Base-by-base conservation (phyloP, 2,797 vertebrate species). In the Graptemys geographica region DNA sequence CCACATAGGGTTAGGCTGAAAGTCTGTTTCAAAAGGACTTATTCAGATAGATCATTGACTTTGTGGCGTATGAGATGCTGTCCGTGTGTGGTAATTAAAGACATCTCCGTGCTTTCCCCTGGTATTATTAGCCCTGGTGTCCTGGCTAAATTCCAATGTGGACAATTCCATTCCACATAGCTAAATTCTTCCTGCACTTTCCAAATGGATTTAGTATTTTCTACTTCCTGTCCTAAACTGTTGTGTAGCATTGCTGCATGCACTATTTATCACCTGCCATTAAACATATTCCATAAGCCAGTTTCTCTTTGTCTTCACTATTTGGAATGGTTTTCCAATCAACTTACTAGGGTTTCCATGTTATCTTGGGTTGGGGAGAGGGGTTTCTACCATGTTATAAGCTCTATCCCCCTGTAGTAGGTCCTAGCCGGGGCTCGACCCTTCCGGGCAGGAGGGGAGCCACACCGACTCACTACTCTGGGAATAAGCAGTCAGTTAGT, bases 251-350 rank as follows among this genome's bases (percentile, higher is more conserved):
- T 31, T 86, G 4, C 79, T 51, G 59, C 78, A 31, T 57, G 44
- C 53, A 62, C 86, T 81, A 41, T 90, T 83, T 78, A 94, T 95
- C 89, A 92, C 86, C 95, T 94, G 93, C 47, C 90, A 55, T 62
- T 23, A 37, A 37, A 21, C 37, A 41, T 18, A 1, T 69, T 41
- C 80, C 1, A 2, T 89, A 81, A 31, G 56, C 44, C 47, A 74
- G 47, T 78, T 88, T 90, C 93, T 90, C 6, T 81, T 55, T 80
- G 87, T 52, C 80, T 95, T 93, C 4, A 0, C 33, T 81, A 1
- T 8, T 92, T 62, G 69, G 44, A 53, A 89, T 80, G 41, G 15
- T 51, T 11, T 81, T 88, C 28, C 28, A 74, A 92, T 93, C 51
- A 88, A 28, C 16, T 25, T 27, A 95, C 55, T 11, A 62, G 8